A percentile compares a stretch with the other conserved stretches of the same genome.
Evolutionary conservation across 2,797 vertebrate species (phyloP).

Genomic region (Trachops cirrhosus): DNA sequence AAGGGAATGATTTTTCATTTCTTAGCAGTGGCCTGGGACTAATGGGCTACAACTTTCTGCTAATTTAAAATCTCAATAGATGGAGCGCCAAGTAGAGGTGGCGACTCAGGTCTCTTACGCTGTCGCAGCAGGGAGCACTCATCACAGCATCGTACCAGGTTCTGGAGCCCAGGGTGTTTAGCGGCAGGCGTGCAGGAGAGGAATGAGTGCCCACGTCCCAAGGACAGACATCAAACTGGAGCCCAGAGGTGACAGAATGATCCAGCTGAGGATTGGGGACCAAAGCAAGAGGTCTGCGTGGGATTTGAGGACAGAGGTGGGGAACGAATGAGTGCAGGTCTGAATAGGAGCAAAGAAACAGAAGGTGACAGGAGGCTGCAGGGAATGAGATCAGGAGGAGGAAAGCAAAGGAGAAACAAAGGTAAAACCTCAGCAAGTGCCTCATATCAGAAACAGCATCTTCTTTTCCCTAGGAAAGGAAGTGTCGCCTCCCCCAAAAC

Average conservation of each 20-base stretch:
- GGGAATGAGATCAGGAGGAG: background rate
- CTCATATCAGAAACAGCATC: background rate
- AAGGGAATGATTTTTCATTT: background rate
- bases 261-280: background rate
- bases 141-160: background rate
- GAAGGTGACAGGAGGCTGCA: background rate
- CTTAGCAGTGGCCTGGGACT: background rate
- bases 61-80: background rate
- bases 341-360: background rate
- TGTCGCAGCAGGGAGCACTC: background rate
- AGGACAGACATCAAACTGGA: background rate
- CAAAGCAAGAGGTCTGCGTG: background rate
- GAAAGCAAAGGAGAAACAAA: constrained; percentile 28
- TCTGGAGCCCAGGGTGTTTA: background rate
- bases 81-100: background rate
- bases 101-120: background rate
- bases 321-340: background rate
- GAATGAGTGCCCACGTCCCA: background rate
- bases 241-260: background rate
- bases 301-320: accelerated
- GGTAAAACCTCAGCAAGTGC: background rate
- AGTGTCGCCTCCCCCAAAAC: background rate
- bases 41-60: background rate
- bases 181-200: background rate
- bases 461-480: constrained; percentile 48